Base-by-base conservation (phyloP, 2,113 vertebrate species). In the Amphiprion percula region DNA sequence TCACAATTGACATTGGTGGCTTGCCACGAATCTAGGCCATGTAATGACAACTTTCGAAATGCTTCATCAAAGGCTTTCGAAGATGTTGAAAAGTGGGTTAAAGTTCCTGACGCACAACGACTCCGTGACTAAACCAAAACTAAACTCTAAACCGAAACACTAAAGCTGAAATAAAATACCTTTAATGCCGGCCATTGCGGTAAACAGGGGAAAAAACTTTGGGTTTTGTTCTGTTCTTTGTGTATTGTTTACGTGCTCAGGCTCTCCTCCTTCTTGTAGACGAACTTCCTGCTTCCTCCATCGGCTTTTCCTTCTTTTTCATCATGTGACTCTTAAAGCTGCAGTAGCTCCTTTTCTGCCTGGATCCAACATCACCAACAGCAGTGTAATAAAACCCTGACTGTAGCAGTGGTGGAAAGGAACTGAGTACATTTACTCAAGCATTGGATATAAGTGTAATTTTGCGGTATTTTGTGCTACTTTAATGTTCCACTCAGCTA, bases 171-270 rank as follows among this genome's bases (percentile, higher is more conserved):
- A 17, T 26, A n/a, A 55, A 21, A 30, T 92, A 95, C 95, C 93
- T 95, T 95, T 95, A 72, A 95, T 93, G 26, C 94, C 94, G n/a
- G 95, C 93, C 95, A 95, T 94, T 24, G 39, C 59, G 39, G 28
- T 21, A 21, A 62, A 61, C 15, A 47, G n/a, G 19, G 30, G 41
- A 23, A 26, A 26, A 26, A 4, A 41, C 9, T 67, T 63, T n/a
- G 14, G 28, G 6, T 86, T 88, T 77, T 66, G 66, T 50, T 80
- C n/a, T 56, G 30, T 1, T 69, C 82, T 83, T 79, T 71, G 70
- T 73, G 37, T 50, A 23, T 54, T 86, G 75, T 89, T 92, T 87
- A 88, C 63, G 76, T 80, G 64, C 63, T 73, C 46, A 10, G 33
- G 14, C 14, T 73, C 54, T 41, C 10, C 19, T 69, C 66, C 73